phyloP scores from a whole-genome alignment of 2,888 invertebrate species.

The Carcina quercana region DNA sequence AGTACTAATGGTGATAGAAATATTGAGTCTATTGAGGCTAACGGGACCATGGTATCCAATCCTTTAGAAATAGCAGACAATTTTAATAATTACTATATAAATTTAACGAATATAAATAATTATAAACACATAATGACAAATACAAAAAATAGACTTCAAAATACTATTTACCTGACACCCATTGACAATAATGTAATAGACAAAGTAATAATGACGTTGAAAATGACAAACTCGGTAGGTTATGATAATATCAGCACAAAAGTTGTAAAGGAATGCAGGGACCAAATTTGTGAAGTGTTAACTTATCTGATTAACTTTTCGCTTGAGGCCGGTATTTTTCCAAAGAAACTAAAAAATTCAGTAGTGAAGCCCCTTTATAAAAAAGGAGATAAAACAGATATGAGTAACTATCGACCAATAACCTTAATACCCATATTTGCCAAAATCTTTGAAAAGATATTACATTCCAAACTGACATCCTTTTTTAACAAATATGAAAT shows the following conservation, averaged over 20 bases:
- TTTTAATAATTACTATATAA: background rate
- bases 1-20: background rate
- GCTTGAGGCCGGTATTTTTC: background rate
- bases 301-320: background rate
- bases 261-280: background rate
- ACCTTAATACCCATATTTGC: conserved; percentile 6
- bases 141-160: background rate
- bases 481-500: too few relatives aligned
- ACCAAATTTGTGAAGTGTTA: background rate
- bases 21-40: background rate
- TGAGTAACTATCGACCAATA: background rate
- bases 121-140: too few relatives aligned
- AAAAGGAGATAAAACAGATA: background rate
- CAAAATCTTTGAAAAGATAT: background rate
- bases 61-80: background rate
- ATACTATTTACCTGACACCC: background rate
- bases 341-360: background rate
- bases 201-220: background rate
- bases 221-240: background rate
- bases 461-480: too few relatives aligned
- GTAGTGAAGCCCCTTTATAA: background rate
- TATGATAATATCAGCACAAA: background rate
- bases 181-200: background rate
- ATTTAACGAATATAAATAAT: background rate
- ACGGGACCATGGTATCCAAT: background rate